These are phyloP conservation scores for Cichladusa arquata DNA, from an alignment of 2,113 vertebrate species.

Conservation along the genomic window DNA sequence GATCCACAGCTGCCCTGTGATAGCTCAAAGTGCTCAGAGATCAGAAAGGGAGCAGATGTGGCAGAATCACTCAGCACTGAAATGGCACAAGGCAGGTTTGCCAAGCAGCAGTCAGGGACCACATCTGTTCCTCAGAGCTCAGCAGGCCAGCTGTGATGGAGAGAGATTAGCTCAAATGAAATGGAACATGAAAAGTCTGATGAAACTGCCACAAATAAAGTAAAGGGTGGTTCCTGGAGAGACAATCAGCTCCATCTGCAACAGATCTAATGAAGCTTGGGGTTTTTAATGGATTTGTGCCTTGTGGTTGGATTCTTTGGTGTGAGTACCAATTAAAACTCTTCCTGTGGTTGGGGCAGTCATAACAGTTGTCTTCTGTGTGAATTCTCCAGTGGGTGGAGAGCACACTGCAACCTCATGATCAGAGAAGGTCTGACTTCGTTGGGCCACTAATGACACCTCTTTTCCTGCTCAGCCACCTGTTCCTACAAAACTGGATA, in stretches of 20 bases:
- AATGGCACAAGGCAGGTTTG: not conserved
- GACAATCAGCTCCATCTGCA: slow-evolving; percentile 25
- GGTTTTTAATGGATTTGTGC: not conserved
- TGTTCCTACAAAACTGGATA: not conserved
- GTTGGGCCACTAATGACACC: not conserved
- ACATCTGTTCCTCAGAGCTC: slow-evolving; percentile 6
- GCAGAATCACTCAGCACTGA: not conserved
- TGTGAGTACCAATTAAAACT: slow-evolving; percentile 24
- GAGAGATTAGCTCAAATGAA: slow-evolving; percentile 17
- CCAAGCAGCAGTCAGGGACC: not conserved
- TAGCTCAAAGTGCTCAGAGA: not conserved
- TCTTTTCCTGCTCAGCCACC: not conserved
- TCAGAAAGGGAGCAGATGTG: not conserved
- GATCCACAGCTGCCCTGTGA: not conserved
- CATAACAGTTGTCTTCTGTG: not conserved
- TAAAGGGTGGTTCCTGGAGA: slow-evolving; percentile 12
- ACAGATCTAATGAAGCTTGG: slow-evolving; percentile 10
- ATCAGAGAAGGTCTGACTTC: not conserved
- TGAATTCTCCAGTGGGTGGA: not conserved
- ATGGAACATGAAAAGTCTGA: slow-evolving; percentile 24
- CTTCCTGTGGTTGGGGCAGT: not conserved
- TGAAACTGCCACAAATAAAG: slow-evolving; percentile 26
- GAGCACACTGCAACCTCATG: not conserved
- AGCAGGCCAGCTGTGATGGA: not conserved
- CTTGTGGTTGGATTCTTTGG: slow-evolving; percentile 7